phyloP scores from a whole-genome alignment of 2,797 vertebrate species.

The Chanos chanos region DNA sequence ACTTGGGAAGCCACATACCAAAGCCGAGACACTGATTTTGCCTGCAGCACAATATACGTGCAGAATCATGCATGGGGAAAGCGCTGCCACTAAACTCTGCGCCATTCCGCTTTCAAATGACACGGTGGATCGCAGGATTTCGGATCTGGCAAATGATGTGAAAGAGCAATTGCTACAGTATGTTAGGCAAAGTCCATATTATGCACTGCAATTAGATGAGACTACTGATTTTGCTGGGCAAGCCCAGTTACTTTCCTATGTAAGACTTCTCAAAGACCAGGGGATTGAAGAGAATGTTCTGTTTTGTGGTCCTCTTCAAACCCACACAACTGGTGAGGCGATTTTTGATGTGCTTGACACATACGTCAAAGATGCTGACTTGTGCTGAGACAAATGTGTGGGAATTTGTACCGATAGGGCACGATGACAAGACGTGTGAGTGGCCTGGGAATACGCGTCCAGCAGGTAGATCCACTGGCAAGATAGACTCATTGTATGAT shows the following conservation, averaged over 20 bases:
- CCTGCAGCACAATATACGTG: not conserved
- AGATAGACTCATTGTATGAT: not conserved
- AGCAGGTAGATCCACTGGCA: not conserved
- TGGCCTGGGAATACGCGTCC: not conserved
- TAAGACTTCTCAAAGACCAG: not conserved
- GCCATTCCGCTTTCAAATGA: not conserved
- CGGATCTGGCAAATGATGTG: not conserved
- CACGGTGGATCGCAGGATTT: not conserved
- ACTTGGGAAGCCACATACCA: constrained; percentile 3
- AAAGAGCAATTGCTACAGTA: not conserved
- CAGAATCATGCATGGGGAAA: not conserved
- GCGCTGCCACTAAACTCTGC: not conserved
- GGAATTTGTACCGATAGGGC: constrained; percentile 9
- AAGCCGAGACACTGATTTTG: not conserved
- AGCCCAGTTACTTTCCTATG: not conserved
- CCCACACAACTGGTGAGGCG: not conserved
- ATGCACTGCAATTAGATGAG: constrained; percentile 1
- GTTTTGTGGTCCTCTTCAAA: not conserved
- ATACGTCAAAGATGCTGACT: not conserved
- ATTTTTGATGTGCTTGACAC: constrained; percentile 4
- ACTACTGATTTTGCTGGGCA: constrained; percentile 11
- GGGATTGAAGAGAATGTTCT: not conserved
- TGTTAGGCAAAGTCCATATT: not conserved
- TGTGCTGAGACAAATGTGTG: not conserved
- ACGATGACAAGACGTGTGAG: not conserved